These are phyloP conservation scores for Syngnathus rostellatus DNA, from an alignment of 2,797 vertebrate genomes.

Conservation along the genomic window DNA sequence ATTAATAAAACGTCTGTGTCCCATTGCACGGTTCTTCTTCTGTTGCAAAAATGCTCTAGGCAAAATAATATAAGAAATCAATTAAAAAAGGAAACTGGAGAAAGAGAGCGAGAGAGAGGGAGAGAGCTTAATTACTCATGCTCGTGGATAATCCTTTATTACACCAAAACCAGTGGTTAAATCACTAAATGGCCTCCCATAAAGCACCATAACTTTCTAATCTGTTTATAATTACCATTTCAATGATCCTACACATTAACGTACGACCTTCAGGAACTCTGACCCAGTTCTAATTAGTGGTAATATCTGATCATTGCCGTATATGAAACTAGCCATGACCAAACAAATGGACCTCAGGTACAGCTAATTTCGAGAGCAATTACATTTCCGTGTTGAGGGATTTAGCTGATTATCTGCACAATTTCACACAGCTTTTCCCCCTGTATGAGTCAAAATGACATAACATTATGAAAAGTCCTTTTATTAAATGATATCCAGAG, in stretches of 20 bases:
- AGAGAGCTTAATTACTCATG: slow-evolving; percentile 63
- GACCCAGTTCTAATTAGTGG: slow-evolving; percentile 97
- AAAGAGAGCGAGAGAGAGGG: slow-evolving; percentile 13
- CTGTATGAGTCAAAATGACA: slow-evolving; percentile 76
- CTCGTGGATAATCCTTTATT: slow-evolving; percentile 84
- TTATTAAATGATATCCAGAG: slow-evolving; percentile 75
- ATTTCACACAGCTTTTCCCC: slow-evolving; percentile 87
- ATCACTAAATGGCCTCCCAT: slow-evolving; percentile 93
- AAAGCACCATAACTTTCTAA: slow-evolving; percentile 98
- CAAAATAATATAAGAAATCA: slow-evolving; percentile 10
- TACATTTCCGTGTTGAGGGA: slow-evolving; percentile 99
- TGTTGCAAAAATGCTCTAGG: slow-evolving; percentile 29
- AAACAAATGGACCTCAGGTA: slow-evolving; percentile 98
- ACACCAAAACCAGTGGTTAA: slow-evolving; percentile 79
- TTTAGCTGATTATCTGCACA: slow-evolving; percentile 99
- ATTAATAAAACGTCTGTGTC: background rate
- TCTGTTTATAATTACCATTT: slow-evolving; percentile 99
- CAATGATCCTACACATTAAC: slow-evolving; percentile 96
- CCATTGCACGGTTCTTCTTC: slow-evolving; percentile 10
- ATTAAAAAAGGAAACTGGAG: slow-evolving; percentile 15
- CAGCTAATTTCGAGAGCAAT: slow-evolving; percentile 99
- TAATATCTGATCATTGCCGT: slow-evolving; percentile 94
- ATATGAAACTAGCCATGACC: slow-evolving; percentile 99
- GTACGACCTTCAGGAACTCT: slow-evolving; percentile 99
- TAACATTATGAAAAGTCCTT: slow-evolving; percentile 66